phyloP scores from a whole-genome alignment of 2,797 vertebrate genomes.

The Hyperoplus immaculatus region DNA sequence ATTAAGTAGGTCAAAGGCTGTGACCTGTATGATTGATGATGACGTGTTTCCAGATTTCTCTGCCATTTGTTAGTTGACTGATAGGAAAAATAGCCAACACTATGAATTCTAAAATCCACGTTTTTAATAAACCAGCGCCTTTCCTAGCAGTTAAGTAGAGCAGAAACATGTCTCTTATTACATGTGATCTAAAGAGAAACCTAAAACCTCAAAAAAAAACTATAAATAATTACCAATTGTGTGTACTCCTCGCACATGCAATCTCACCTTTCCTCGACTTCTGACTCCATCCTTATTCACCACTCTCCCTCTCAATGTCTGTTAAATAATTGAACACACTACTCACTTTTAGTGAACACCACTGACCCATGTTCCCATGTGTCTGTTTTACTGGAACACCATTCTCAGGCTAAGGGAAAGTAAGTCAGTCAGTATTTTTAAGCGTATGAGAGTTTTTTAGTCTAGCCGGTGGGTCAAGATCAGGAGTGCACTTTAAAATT shows the following conservation, averaged over 20 bases:
- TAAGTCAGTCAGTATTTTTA: conserved; percentile 40
- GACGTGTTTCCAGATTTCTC: background rate
- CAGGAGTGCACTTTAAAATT: conserved; percentile 75
- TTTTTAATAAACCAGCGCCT: background rate
- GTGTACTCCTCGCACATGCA: background rate
- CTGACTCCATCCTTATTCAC: conserved; percentile 16
- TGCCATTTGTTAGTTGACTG: background rate
- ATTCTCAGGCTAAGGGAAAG: conserved; percentile 22
- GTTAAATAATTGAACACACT: conserved; percentile 74
- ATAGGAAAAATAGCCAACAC: background rate
- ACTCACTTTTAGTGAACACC: conserved; percentile 61
- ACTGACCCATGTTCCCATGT: conserved; percentile 34
- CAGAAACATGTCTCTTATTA: no score
- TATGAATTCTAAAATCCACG: background rate
- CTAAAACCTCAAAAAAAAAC: background rate
- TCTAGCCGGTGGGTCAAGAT: conserved; percentile 53
- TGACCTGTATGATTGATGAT: background rate
- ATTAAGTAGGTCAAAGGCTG: background rate
- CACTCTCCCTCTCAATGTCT: conserved; percentile 53
- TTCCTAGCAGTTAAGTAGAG: background rate
- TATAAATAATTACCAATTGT: background rate
- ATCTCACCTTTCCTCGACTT: conserved; percentile 26
- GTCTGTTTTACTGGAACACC: conserved; percentile 53
- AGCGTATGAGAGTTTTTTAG: conserved; percentile 34
- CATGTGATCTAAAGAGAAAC: background rate